Base-by-base conservation (phyloP, 1,140 invertebrate genomes). In the Diorhabda carinulata region DNA sequence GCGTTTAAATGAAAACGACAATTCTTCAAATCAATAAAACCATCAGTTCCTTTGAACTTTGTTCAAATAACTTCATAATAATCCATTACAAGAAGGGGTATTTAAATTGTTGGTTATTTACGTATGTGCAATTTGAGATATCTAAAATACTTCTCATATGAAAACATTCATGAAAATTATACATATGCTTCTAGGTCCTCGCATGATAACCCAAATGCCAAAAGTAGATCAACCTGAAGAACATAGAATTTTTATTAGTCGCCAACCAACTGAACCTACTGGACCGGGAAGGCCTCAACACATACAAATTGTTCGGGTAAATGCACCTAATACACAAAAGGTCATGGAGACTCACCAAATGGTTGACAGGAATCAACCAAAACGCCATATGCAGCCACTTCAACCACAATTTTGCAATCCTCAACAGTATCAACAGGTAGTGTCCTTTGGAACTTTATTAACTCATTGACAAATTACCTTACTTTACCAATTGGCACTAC, bases 251-350 rank as follows among this genome's bases (percentile, higher is more conserved):
- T 81, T 72, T 68, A 72, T 80, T 60, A 80, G 79, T 72, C 73
- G 74, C 59, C 78, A 79, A 69, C 77, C 76, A 6, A 77, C 60
- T 66, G 78, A 79, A 73, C 77, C 78, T 7, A 81, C 76, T 63
- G 79, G 78, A 43, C 79, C 78, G 10, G 78, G 78, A 4, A 73
- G 78, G 66, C 79, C 79, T 63, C 47, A 52, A 52, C 47, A 52
- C 47, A 70, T 78, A n/a, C 78, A 79, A 66, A 74, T 78, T 70
- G 70, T 76, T 3, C 74, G 77, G 4, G 71, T 78, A 42, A 74
- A 73, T 64, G 67, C 76, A 44, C 45, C 72, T n/a, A 74, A 72
- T 62, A 70, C 69, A 68, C 66, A 70, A 61, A 66, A 69, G 10
- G 56, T 62, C 8, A 25, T 52, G n/a, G 47, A 52, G n/a, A 52